phyloP scores from a whole-genome alignment of 2,888 invertebrate genomes.

The Helobdella robusta region DNA sequence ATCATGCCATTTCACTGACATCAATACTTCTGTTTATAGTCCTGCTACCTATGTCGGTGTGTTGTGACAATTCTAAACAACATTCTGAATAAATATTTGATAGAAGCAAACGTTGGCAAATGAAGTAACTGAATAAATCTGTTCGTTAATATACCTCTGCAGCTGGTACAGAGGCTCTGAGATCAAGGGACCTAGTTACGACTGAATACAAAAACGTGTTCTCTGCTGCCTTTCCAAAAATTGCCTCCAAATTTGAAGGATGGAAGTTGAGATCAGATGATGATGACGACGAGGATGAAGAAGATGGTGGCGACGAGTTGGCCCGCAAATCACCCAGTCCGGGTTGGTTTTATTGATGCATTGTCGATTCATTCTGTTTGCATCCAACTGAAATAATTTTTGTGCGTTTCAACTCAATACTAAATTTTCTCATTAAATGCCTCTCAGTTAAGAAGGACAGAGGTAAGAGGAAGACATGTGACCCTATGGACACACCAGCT shows the following conservation, averaged over 20 bases:
- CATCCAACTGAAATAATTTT: background rate
- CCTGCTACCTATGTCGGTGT: too few species aligned
- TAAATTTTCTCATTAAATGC: too few species aligned
- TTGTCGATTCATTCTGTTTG: background rate
- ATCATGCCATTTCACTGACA: too few species aligned
- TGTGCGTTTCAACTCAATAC: too few species aligned
- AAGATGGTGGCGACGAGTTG: background rate
- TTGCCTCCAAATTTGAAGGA: constrained; percentile 11
- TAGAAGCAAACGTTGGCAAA: too few species aligned
- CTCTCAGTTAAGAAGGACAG: too few species aligned
- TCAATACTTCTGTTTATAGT: too few species aligned
- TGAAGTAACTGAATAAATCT: too few species aligned
- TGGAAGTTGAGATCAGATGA: background rate
- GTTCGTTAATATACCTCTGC: too few species aligned
- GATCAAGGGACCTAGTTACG: background rate
- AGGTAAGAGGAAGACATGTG: too few species aligned
- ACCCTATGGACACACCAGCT: constrained; percentile 5
- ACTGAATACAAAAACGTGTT: constrained; percentile 3
- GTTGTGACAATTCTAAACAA: too few species aligned
- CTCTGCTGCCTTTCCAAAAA: constrained; percentile 13
- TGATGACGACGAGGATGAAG: background rate
- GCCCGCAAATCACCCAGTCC: background rate
- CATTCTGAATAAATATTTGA: too few species aligned
- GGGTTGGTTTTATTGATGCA: background rate
- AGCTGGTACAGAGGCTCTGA: constrained; percentile 7